Conservation (phyloP, 2,113 vertebrate genomes). For the Anhinga anhinga region DNA sequence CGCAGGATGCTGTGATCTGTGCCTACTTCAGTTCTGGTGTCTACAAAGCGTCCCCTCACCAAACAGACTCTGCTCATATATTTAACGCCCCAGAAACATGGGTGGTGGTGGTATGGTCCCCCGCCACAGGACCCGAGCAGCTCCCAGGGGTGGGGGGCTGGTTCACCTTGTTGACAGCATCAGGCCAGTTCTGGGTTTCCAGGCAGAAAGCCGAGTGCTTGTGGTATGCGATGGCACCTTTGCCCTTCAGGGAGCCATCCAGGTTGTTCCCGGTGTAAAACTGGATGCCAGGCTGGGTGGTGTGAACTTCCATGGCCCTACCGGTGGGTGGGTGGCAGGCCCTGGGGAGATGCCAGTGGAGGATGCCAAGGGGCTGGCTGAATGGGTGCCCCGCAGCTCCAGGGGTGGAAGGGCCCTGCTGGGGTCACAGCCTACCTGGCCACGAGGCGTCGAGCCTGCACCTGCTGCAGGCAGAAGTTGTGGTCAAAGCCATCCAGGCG, state of each 20-base stretch:
- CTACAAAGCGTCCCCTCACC: background rate
- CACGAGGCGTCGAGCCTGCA: conserved; percentile 62
- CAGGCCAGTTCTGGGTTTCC: conserved; percentile 94
- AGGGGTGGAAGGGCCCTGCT: background rate
- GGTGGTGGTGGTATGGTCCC: rapidly evolving
- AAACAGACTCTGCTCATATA: background rate
- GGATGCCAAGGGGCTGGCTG: background rate
- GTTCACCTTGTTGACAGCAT: conserved; percentile 90
- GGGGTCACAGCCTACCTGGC: conserved; percentile 76
- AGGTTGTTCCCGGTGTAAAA: conserved; percentile 96
- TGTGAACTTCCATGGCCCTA: conserved; percentile 84
- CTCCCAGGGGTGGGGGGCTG: background rate
- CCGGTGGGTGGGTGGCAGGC: conserved; percentile 81
- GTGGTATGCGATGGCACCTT: conserved; percentile 75
- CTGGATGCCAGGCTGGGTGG: conserved; percentile 91
- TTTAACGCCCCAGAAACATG: background rate
- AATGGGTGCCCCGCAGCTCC: rapidly evolving
- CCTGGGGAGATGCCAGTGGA: conserved; percentile 60
- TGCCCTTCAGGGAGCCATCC: conserved; percentile 85
- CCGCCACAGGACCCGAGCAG: background rate
- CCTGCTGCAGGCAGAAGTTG: conserved; percentile 87
- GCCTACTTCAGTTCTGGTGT: background rate
- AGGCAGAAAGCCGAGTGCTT: conserved; percentile 92
- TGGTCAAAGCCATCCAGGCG: conserved; percentile 88
- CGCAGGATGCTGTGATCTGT: background rate